phyloP scores from a whole-genome alignment of 2,888 invertebrate species.

The Pyrrhia umbra region DNA sequence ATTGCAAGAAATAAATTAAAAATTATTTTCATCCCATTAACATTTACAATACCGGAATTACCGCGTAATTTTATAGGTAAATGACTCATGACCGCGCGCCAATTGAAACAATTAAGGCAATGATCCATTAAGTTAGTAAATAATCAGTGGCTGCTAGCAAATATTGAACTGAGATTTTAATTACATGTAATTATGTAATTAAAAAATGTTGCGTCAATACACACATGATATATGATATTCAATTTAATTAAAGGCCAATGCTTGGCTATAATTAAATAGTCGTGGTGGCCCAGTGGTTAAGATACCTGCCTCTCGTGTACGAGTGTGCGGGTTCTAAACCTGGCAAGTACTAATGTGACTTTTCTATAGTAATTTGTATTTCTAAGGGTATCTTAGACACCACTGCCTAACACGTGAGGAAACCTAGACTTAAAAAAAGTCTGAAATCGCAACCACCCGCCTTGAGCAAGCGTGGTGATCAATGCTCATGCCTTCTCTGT shows the following conservation, averaged over 20 bases:
- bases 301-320: too few species aligned
- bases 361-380: too few species aligned
- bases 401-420: too few species aligned
- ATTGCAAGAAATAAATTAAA: constrained; percentile 31
- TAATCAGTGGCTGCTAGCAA: constrained; percentile 30
- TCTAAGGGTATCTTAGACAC: too few species aligned
- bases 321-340: too few species aligned
- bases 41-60: constrained; percentile 14
- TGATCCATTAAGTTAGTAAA: constrained; percentile 38
- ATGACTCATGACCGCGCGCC: constrained; percentile 48
- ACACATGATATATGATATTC: background rate
- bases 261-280: background rate
- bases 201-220: background rate
- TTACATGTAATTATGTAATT: background rate
- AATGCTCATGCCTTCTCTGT: too few species aligned
- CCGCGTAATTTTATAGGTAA: constrained; percentile 44
- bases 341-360: too few species aligned
- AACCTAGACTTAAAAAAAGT: too few species aligned
- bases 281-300: too few species aligned
- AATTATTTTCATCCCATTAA: constrained; percentile 36
- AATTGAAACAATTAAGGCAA: constrained; percentile 44
- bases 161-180: constrained; percentile 23
- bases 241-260: background rate
- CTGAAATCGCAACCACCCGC: too few species aligned
- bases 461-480: too few species aligned